phyloP scores from a whole-genome alignment of 1,140 invertebrate species.

The Brachionus plicatilis region DNA sequence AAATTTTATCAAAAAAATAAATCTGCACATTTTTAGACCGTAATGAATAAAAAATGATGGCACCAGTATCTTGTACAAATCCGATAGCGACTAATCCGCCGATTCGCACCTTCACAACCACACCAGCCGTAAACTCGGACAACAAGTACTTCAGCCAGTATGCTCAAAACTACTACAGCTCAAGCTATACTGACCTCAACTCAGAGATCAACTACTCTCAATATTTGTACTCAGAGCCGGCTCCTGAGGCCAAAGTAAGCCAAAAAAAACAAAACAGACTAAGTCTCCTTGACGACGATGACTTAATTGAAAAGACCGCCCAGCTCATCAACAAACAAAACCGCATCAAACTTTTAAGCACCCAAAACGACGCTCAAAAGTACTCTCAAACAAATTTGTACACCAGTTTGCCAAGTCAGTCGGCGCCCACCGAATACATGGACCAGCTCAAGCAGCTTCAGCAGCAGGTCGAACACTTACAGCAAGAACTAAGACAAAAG shows the following conservation, averaged over 20 bases:
- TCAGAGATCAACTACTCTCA: neutral
- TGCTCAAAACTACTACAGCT: neutral
- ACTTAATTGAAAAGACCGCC: neutral
- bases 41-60: neutral
- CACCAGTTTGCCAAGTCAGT: neutral
- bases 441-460: neutral
- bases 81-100: neutral
- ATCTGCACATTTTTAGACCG: neutral
- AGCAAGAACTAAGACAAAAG: neutral
- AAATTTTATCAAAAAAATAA: too few species aligned
- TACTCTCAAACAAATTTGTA: neutral
- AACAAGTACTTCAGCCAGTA: neutral
- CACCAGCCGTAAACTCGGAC: neutral
- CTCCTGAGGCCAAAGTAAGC: neutral
- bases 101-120: neutral
- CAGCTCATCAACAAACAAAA: conserved; percentile 3
- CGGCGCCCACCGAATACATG: neutral
- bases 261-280: neutral
- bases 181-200: neutral
- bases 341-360: neutral
- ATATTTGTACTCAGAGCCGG: neutral
- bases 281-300: neutral
- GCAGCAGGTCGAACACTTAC: neutral
- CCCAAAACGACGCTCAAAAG: neutral
- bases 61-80: neutral